Conservation (phyloP, 2,113 vertebrate species). For the Aptenodytes patagonicus region DNA sequence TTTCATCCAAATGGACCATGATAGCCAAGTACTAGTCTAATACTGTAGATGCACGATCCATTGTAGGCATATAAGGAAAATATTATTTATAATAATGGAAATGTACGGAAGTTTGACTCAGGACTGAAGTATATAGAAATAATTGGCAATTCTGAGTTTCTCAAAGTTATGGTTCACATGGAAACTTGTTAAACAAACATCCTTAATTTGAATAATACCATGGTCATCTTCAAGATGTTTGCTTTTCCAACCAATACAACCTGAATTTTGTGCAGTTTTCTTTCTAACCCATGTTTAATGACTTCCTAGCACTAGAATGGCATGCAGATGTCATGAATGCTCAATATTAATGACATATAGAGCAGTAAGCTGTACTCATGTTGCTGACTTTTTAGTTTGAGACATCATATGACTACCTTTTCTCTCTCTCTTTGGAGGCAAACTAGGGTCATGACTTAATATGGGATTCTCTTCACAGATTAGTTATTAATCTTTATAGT, state of each 20-base stretch:
- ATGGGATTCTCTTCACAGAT: not conserved
- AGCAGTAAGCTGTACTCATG: not conserved
- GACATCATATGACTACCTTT: not conserved
- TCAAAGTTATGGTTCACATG: not conserved
- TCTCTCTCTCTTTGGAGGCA: not conserved
- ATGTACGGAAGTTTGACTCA: not conserved
- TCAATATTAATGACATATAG: not conserved
- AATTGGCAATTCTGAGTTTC: not conserved
- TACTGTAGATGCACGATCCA: not conserved
- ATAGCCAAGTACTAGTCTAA: not conserved
- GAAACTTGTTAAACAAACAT: not conserved
- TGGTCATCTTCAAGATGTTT: not conserved
- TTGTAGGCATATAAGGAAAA: not conserved
- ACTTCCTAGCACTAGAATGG: not conserved
- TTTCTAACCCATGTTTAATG: not conserved
- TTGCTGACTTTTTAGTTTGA: not conserved
- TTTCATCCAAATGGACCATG: not conserved
- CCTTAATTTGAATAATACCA: not conserved
- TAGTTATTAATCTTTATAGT: not conserved
- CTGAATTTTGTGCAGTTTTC: not conserved
- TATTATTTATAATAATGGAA: not conserved
- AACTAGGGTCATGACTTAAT: not conserved
- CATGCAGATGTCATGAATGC: not conserved
- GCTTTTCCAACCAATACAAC: not conserved
- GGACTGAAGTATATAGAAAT: not conserved